Evolutionary conservation across 1,140 invertebrate species (phyloP), one percentile per base, ranked within the genome.

Genomic region (Lasioglossum albipes): DNA sequence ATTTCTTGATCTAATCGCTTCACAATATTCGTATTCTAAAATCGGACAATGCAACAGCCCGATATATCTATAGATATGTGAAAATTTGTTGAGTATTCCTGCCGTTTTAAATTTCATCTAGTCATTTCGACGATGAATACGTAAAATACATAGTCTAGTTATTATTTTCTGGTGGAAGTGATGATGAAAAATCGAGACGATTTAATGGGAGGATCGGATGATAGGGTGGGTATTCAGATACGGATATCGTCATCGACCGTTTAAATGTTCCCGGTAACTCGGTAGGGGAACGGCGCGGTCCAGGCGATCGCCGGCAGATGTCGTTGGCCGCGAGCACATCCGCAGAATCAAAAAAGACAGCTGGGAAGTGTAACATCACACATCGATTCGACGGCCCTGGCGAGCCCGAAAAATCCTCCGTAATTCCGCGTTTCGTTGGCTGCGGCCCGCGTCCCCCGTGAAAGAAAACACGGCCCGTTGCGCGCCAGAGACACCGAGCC

Each of bases 271-370:
- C n/a, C 79, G 79, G 54, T 2, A 2, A 6, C 0, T 42, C 9
- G 6, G 13, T 5, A 0, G n/a, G 57, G 45, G 13, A 49, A 36
- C 20, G 20, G 22, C 10, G 13, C 16, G 54, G 82, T 87, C 52
- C 9, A 12, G 7, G 12, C 27, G n/a, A 5, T 3, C 4, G n/a
- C 12, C 72, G 76, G 45, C n/a, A 88, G 89, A 89, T 90, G 88
- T 82, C 76, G 74, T 7, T 72, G 64, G 45, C 18, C 42, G 74
- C 73, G 83, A n/a, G 69, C 80, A 90, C 84, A 91, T 89, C 89
- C 85, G 90, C 89, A 91, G 90, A 91, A 90, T 89, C 87, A 90
- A 92, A 91, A 92, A 91, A 92, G 91, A 91, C 91, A 90, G 91
- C 89, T 90, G 90, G 81, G 88, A 90, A 90, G 87, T 87, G 88